Percentiles rank a stretch among this genome's conserved stretches.
These are phyloP conservation scores for Rhamphomyia laevipes DNA, from an alignment of 2,888 invertebrate genomes.

Conservation along the genomic window DNA sequence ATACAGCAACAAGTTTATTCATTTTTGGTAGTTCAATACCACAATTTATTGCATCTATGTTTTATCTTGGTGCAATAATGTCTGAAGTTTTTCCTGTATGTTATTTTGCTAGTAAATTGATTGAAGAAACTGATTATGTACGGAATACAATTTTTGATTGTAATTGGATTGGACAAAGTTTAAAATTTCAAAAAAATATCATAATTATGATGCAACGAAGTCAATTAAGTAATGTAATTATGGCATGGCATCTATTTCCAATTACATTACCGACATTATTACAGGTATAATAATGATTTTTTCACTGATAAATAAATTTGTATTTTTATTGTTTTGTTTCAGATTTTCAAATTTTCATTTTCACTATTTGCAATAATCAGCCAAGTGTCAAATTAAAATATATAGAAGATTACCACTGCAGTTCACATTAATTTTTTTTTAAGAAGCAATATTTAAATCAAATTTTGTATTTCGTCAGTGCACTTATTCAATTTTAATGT, in stretches of 20 bases:
- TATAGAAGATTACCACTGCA: no score
- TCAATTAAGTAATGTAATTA: neutral
- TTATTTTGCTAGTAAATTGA: constrained; percentile 17
- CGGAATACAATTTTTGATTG: neutral
- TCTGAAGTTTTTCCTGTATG: constrained; percentile 19
- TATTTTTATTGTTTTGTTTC: neutral
- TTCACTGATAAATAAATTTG: no score
- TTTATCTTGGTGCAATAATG: constrained; percentile 15
- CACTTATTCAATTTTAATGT: no score
- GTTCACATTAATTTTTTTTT: no score
- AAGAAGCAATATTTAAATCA: no score
- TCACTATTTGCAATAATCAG: neutral
- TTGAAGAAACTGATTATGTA: constrained; percentile 16
- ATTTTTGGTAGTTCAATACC: constrained; percentile 16
- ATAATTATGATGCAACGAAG: neutral
- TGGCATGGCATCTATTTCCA: neutral
- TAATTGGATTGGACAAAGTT: neutral
- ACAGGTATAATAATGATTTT: neutral
- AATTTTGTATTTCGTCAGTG: no score
- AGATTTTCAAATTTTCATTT: neutral
- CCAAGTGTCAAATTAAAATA: neutral
- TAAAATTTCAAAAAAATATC: neutral
- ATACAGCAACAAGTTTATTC: constrained; percentile 19
- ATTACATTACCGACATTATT: neutral
- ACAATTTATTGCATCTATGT: constrained; percentile 12